Evolutionary conservation across 2,797 vertebrate genomes (phyloP), one percentile per base, ranked within the genome.

Genomic region (Mus caroli): DNA sequence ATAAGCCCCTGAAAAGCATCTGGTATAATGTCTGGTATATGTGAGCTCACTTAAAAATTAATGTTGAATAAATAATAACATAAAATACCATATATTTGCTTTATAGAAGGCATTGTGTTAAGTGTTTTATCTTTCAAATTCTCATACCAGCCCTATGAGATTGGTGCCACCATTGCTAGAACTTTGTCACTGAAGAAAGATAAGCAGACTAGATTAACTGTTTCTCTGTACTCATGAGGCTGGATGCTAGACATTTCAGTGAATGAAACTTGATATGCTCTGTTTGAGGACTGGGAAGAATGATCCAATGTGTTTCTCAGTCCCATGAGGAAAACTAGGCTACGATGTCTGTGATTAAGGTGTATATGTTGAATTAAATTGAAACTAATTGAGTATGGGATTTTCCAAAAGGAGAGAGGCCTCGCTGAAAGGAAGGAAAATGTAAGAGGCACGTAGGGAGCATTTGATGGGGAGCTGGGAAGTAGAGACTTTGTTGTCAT

Each of bases 111-210:
- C 52, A 67, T 34, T 62, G 34, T 60, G 58, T n/a, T 64, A 76
- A 96, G 71, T 60, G 1, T 62, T 82, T 77, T 60, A 58, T 69
- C 20, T 78, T 82, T 80, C 94, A 89, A 89, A 87, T 80, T 92
- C 46, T 82, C 75, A 95, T 31, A 22, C 40, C 77, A 89, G 13
- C 10, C 7, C n/a, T 52, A 34, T 24, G 28, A 71, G 17, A 62
- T 64, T 71, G 19, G n/a, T 3, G 0, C 78, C 40, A 64, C 15
- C 84, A 26, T 77, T 26, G 9, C 50, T 43, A 34, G 15, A 84
- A 77, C 50, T 91, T 93, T 84, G 69, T 58, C 62, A 91, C 37
- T 56, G 11, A 93, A 28, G 11, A 86, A 90, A 87, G 58, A 89
- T 28, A 92, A 26, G 11, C 52, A 60, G 69, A 46, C 6, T 67